A percentile compares a stretch with the other conserved stretches of the same genome.
Conservation (phyloP, 2,113 vertebrate species). For the Nothobranchius kuhntae region DNA sequence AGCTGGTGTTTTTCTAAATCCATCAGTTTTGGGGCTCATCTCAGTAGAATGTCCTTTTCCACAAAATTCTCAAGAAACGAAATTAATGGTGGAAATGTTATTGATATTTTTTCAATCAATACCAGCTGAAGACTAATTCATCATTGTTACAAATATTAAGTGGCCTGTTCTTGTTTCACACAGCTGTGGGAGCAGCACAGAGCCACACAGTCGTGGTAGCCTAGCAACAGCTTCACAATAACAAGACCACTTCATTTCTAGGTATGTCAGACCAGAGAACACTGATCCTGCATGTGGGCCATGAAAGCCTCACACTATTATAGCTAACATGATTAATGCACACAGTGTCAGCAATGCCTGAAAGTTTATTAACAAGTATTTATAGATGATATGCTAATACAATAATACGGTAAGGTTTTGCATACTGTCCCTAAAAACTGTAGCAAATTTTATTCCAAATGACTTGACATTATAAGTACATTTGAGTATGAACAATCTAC, state of each 20-base stretch:
- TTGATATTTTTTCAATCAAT: constrained; percentile 68
- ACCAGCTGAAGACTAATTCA: constrained; percentile 56
- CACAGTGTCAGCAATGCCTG: background rate
- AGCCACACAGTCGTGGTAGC: constrained; percentile 74
- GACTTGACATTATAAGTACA: too few relatives aligned
- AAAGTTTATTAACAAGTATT: background rate
- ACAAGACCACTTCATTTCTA: constrained; percentile 76
- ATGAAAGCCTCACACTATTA: constrained; percentile 34
- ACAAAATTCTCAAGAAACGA: constrained; percentile 27
- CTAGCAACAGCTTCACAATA: constrained; percentile 78
- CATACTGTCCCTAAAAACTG: too few relatives aligned
- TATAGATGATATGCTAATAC: too few relatives aligned
- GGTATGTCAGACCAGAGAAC: constrained; percentile 60
- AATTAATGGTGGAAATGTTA: constrained; percentile 40
- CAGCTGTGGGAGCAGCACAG: constrained; percentile 72
- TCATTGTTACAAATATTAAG: constrained; percentile 71
- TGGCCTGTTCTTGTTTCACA: constrained; percentile 57
- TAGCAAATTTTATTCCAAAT: too few relatives aligned
- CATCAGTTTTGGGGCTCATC: constrained; percentile 40
- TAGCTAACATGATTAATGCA: constrained; percentile 21
- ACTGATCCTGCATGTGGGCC: constrained; percentile 51
- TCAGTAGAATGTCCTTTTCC: constrained; percentile 25
- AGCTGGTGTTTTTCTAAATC: constrained; percentile 41
- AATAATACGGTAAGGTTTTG: too few relatives aligned
- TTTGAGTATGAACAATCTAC: too few relatives aligned